Base-by-base conservation (phyloP, 2,888 invertebrate genomes). In the Dynastes maya region DNA sequence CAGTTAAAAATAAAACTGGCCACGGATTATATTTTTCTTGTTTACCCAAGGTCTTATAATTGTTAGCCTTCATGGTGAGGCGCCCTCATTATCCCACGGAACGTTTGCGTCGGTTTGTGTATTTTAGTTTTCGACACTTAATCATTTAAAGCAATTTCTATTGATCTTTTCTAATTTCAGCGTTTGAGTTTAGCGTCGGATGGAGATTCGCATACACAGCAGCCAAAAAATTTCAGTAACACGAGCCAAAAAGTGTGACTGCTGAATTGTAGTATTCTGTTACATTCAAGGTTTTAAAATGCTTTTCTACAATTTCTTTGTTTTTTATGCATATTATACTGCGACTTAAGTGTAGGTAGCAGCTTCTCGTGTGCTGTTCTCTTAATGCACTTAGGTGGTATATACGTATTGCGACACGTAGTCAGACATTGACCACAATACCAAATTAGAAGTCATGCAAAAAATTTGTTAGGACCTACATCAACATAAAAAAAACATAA, bases 1-100 rank as follows among this genome's bases (percentile, higher is more conserved):
- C 58, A 29, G 58, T 45, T 72, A 72, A 40, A 72, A 72, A 61
- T 72, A 72, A 45, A 72, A 45, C 37, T 16, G 61, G n/a, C 16
- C 58, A 71, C 53, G 11, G 11, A 58, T 61, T 72, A 61, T 72
- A 58, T 61, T 40, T 58, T 72, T 72, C 72, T 71, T 55, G 32
- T 71, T 71, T 11, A 61, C 22, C 40, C 72, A 72, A 72, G 72
- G 72, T 72, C 61, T 32, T 72, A 22, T 58, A 72, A 72, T 72
- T 72, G 58, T 53, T 68, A 40, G 32, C 58, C 58, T 58, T 72
- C 53, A 71, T n/a, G n/a, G 37, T 40, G 27, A 58, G 22, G 6
- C n/a, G 32, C 40, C n/a, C 40, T 40, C 13, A 40, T 72, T 72
- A 72, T 61, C 40, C 22, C 22, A 65, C 16, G 16, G 9, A 49